Evolutionary conservation across 1,140 invertebrate genomes (phyloP).

Genomic region (Reticulitermes speratus): DNA sequence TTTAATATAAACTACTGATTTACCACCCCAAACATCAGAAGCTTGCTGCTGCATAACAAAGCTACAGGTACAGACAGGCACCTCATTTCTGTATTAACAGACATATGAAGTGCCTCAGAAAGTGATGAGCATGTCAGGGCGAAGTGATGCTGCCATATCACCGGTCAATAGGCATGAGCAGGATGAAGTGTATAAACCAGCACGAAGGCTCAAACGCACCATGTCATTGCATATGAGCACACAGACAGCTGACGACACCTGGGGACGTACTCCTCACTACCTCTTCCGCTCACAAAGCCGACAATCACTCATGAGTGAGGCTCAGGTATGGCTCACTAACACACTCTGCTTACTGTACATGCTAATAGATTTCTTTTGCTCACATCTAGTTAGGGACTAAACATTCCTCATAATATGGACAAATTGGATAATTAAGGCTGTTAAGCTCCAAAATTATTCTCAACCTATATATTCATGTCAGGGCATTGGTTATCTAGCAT

Average conservation of each 20-base stretch:
- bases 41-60: not conserved
- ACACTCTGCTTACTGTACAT: not conserved
- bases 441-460: too few species aligned
- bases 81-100: constrained; percentile 37
- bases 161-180: constrained; percentile 15
- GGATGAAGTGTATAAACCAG: not conserved
- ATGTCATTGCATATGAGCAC: constrained; percentile 48
- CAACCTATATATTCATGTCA: too few species aligned
- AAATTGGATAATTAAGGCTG: too few species aligned
- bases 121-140: not conserved
- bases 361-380: too few species aligned
- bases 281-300: constrained; percentile 57
- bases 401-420: too few species aligned
- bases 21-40: not conserved
- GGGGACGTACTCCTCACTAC: constrained; percentile 33
- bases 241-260: constrained; percentile 29
- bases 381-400: too few species aligned
- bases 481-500: too few species aligned
- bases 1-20: too few species aligned
- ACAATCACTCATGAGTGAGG: constrained; percentile 63
- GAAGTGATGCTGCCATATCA: not conserved
- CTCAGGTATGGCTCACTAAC: constrained; percentile 50
- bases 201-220: constrained; percentile 47
- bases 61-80: constrained; percentile 13
- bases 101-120: constrained; percentile 38